These are phyloP conservation scores for Buphagus erythrorhynchus DNA, from an alignment of 2,797 vertebrate genomes.

Conservation along the genomic window DNA sequence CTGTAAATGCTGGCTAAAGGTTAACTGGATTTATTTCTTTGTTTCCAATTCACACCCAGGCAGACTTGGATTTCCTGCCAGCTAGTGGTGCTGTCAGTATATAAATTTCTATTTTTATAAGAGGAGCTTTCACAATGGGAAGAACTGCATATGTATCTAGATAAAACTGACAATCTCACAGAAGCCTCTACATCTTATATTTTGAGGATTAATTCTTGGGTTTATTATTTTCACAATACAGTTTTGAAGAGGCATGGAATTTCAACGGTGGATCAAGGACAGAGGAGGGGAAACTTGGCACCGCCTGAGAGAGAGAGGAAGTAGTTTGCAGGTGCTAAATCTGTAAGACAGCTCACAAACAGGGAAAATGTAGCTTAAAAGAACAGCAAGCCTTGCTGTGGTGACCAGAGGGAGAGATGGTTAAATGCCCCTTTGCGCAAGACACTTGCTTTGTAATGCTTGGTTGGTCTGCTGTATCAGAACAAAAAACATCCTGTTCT, in stretches of 20 bases:
- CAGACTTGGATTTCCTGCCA: background rate
- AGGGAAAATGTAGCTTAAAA: background rate
- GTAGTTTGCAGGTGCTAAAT: background rate
- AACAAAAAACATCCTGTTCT: background rate
- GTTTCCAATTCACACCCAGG: background rate
- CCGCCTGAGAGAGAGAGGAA: background rate
- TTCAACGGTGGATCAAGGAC: background rate
- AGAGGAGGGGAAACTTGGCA: background rate
- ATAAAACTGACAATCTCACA: background rate
- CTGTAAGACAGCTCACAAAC: background rate
- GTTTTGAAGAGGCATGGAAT: background rate
- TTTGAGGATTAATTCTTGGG: background rate
- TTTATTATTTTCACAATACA: background rate
- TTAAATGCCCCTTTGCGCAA: background rate
- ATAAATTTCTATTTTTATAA: background rate
- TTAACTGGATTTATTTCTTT: background rate
- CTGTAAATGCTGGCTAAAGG: background rate
- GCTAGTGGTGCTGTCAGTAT: background rate
- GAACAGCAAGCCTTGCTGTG: background rate
- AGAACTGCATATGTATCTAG: background rate
- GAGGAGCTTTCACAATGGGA: background rate
- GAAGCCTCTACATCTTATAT: background rate
- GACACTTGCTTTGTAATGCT: fast-evolving
- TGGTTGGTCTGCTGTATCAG: background rate
- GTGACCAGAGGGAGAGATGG: background rate